Evolutionary conservation across 2,888 invertebrate genomes (phyloP), one percentile per base, ranked within the genome.

Genomic region (Syrista parreyssii): DNA sequence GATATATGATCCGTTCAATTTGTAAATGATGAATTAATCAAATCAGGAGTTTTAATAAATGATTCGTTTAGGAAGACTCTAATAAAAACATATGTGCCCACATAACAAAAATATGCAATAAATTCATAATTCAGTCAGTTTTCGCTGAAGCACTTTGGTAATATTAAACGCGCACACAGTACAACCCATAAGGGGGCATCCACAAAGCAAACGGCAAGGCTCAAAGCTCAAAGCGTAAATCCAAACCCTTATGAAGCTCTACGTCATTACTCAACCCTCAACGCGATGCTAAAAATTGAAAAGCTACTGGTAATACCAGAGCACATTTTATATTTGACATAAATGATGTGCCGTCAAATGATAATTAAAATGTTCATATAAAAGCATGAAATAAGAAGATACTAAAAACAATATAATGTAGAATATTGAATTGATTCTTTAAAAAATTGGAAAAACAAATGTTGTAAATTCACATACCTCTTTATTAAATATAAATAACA

Each of bases 141-240:
- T 89, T 88, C 86, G 85, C 86, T 85, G 82, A 84, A 89, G 90
- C 88, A 89, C 89, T 89, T 90, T 89, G 86, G 88, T 85, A 87
- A 90, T 89, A 90, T 89, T 89, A 89, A 89, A 89, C 86, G 85
- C 85, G 84, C 86, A 84, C 84, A 81, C 79, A 84, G 84, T 55
- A 55, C 23, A 84, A 83, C 81, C 81, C 81, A 85, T 82, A 86
- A 87, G 85, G 84, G 79, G 87, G 84, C 83, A 85, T 79, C 84
- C 85, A 89, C 89, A 89, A 89, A 89, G 89, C 89, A 84, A 84
- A 83, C 85, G 85, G 88, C 83, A 84, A 30, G 86, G 87, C 89
- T 90, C 89, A 90, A 90, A 90, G 90, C 88, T 81, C 80, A 81
- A 82, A 83, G 82, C 71, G 15, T 33, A 31, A 31, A 33, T 12